Evolutionary conservation across 2,113 vertebrate genomes (phyloP).

Genomic region (Chaetura pelagica): DNA sequence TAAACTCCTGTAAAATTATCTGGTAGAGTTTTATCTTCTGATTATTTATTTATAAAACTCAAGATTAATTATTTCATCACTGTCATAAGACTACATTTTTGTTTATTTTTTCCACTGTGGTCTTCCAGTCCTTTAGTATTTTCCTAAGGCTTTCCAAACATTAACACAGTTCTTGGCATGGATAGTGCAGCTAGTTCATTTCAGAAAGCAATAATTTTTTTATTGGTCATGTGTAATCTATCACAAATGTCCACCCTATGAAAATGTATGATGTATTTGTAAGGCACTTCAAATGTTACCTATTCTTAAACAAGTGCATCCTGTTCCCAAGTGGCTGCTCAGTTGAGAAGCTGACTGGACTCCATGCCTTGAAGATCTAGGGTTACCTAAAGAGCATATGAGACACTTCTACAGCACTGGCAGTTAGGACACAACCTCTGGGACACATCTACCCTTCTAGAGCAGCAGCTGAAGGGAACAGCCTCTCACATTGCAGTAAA

Average conservation of each 20-base stretch:
- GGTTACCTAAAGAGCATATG: background rate
- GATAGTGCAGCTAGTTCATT: background rate
- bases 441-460: background rate
- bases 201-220: background rate
- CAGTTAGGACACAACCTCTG: background rate
- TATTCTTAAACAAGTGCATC: background rate
- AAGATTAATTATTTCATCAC: background rate
- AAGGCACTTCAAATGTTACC: background rate
- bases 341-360: background rate
- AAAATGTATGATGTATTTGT: background rate
- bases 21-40: background rate
- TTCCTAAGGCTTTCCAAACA: background rate
- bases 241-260: background rate
- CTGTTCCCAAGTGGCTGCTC: background rate
- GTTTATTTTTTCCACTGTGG: background rate
- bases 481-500: background rate
- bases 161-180: background rate
- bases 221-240: background rate
- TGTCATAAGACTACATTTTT: background rate
- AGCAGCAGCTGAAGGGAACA: background rate
- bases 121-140: background rate
- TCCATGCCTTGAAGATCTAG: background rate
- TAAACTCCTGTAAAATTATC: background rate
- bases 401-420: background rate
- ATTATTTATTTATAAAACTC: background rate